phyloP scores from a whole-genome alignment of 2,888 invertebrate species.

The Plemyria rubiginata region DNA sequence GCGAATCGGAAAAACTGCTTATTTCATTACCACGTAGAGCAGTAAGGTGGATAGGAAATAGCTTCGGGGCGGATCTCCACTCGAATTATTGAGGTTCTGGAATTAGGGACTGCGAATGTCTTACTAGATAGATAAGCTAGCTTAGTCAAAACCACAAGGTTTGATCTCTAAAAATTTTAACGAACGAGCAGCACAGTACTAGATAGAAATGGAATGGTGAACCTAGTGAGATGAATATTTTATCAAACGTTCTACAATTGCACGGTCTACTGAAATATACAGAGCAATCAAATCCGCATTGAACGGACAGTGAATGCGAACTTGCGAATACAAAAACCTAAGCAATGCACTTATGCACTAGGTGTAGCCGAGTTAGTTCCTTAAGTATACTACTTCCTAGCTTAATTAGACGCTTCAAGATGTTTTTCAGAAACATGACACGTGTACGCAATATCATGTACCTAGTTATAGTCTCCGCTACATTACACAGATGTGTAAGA shows the following conservation, averaged over 20 bases:
- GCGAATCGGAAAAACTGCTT: conserved; percentile 81
- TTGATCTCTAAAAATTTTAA: no score
- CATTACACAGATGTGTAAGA: neutral
- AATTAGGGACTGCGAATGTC: conserved; percentile 55
- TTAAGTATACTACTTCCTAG: neutral
- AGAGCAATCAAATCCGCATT: conserved; percentile 30
- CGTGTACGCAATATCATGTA: neutral
- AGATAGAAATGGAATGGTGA: conserved; percentile 18
- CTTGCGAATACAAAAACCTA: neutral
- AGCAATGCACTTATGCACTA: neutral
- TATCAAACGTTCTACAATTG: conserved; percentile 29
- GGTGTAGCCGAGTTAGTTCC: neutral
- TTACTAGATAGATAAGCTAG: conserved; percentile 15
- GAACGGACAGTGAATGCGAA: conserved; percentile 5
- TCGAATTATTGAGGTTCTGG: conserved; percentile 48
- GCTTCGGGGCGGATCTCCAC: conserved; percentile 55
- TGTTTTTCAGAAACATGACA: conserved; percentile 5
- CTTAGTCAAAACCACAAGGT: neutral
- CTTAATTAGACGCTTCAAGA: conserved; percentile 1
- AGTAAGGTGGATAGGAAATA: conserved; percentile 67
- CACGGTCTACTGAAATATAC: conserved; percentile 20
- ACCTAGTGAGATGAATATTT: conserved; percentile 30
- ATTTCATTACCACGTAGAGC: conserved; percentile 75
- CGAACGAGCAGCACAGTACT: neutral
- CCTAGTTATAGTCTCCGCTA: neutral